A percentile compares a stretch with the other conserved stretches of the same genome.
Evolutionary conservation across 2,113 vertebrate genomes (phyloP).

Genomic region (Festucalex cinctus): DNA sequence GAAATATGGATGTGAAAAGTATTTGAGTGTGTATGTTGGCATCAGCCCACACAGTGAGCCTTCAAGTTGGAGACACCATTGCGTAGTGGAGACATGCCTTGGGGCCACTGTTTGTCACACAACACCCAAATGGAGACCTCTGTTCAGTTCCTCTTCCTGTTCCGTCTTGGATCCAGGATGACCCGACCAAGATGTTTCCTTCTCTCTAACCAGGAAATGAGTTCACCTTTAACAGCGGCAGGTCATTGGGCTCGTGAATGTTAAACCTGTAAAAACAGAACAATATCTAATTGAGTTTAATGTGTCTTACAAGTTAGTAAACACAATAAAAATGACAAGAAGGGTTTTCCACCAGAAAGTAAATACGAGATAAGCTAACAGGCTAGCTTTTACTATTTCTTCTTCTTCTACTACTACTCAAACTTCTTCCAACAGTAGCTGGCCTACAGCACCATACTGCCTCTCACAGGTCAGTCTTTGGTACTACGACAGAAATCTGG

Average conservation of each 20-base stretch:
- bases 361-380: too few relatives aligned
- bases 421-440: too few relatives aligned
- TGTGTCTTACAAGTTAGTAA: too few relatives aligned
- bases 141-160: slow-evolving; percentile 6
- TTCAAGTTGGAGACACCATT: not conserved
- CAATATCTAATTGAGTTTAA: too few relatives aligned
- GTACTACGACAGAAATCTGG: too few relatives aligned
- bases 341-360: too few relatives aligned
- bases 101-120: not conserved
- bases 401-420: too few relatives aligned
- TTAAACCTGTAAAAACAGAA: too few relatives aligned
- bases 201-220: slow-evolving; percentile 1
- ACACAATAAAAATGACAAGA: too few relatives aligned
- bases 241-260: not conserved
- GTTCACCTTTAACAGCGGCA: not conserved
- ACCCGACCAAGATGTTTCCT: slow-evolving; percentile 5
- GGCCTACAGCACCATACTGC: too few relatives aligned
- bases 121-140: not conserved
- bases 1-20: not conserved
- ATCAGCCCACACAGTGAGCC: not conserved
- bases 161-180: slow-evolving; percentile 1
- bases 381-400: too few relatives aligned
- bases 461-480: too few relatives aligned
- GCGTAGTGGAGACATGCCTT: not conserved
- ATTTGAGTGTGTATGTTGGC: not conserved